Evolutionary conservation across 2,797 vertebrate genomes (phyloP), one percentile per base, ranked within the genome.

Genomic region (Manis pentadactyla): DNA sequence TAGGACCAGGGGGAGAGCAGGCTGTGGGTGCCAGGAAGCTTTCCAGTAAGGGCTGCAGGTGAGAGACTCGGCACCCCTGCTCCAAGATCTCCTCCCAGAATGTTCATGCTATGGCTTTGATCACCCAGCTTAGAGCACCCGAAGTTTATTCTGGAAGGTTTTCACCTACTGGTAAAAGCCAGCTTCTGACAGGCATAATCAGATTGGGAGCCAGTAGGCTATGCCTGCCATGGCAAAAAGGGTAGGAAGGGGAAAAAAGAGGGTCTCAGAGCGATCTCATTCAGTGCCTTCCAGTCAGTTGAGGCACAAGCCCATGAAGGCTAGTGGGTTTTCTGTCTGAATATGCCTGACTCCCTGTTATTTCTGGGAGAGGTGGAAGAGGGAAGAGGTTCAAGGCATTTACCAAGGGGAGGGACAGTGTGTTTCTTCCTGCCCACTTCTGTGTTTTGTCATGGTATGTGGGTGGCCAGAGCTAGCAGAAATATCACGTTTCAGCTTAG

Each of bases 361-460:
- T 49, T 68, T 87, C 92, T 83, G 92, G 71, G 61, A 95, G 64
- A 93, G 63, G 66, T 57, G 39, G 64, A 55, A 55, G 64, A 64
- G 34, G 21, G 64, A 82, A 61, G 15, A 59, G 73, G 81, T 51
- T 86, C 75, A 25, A 81, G 71, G 51, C 84, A 42, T 71, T 85
- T 25, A 15, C 57, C 46, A 31, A 66, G 23, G 53, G 59, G 63
- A 34, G 37, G 93, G 42, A 34, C 2, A 0, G 17, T 27, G 9
- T 66, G 73, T 64, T 77, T 85, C 59, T 75, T 71, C 81, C 77
- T 87, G 78, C 64, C 79, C 39, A n/a, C 82, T 82, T 64, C 83
- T 69, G 37, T 39, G 10, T 94, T 68, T 81, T 42, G 25, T 75
- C 51, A 37, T 4, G 23, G 74, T 55, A 27, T 49, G 84, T 71